phyloP scores from a whole-genome alignment of 1,140 invertebrate genomes.

The Bombus pyrosoma region DNA sequence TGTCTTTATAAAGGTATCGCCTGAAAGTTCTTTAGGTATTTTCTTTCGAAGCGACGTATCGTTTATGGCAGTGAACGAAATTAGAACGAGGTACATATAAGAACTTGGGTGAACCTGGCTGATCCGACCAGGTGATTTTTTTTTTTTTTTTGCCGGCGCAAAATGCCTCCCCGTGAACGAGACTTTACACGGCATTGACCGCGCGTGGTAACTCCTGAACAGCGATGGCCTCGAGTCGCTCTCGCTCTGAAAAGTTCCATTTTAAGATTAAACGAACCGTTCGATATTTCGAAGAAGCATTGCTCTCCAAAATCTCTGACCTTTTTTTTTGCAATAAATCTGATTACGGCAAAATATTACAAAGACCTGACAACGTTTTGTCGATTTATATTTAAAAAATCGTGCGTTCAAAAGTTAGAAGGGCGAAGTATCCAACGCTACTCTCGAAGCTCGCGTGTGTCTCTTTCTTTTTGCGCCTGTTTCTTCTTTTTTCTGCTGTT shows the following conservation, averaged over 20 bases:
- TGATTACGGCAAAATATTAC: not conserved
- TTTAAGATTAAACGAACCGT: not conserved
- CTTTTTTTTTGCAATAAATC: not conserved
- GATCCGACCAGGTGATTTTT: constrained; percentile 2
- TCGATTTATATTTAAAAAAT: not conserved
- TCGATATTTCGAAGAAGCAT: not conserved
- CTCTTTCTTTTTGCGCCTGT: constrained; percentile 17
- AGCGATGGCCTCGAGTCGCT: constrained; percentile 9
- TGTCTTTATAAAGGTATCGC: not conserved
- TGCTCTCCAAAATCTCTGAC: not conserved
- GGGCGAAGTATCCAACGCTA: not conserved
- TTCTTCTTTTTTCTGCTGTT: constrained; percentile 31
- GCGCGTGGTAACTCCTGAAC: constrained; percentile 19
- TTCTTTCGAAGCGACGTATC: not conserved
- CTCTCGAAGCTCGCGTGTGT: constrained; percentile 11
- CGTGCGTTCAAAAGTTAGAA: too few species aligned
- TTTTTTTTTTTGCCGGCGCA: not conserved
- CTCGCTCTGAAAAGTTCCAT: not conserved
- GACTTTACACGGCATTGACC: constrained; percentile 44
- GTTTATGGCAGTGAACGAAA: too few species aligned
- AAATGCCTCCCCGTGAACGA: constrained; percentile 32
- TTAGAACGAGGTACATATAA: not conserved
- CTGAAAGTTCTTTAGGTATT: not conserved
- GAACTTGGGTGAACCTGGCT: not conserved
- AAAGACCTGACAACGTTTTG: not conserved